Base-by-base conservation (phyloP, 1,140 invertebrate genomes). In the Littorina saxatilis region DNA sequence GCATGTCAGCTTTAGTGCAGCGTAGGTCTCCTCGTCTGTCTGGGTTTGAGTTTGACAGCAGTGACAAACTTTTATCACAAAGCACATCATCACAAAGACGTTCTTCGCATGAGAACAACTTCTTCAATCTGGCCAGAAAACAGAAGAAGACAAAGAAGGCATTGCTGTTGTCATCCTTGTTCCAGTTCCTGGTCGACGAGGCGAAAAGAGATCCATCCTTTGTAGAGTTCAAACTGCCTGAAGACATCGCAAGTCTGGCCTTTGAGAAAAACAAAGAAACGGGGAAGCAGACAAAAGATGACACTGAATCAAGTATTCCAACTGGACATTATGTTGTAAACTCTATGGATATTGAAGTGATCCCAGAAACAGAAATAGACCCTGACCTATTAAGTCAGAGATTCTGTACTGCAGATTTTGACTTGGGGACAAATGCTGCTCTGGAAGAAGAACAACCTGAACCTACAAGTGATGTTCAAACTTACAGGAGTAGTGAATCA, bases 131-230 rank as follows among this genome's bases (percentile, higher is more conserved):
- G 20, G 35, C n/a, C 27, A 74, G 52, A 63, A 47, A 52, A 76
- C 11, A 75, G n/a, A 80, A 40, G 17, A 68, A 68, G 74, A 55
- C 63, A 23, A 81, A 81, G 39, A 83, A 81, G 29, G 63, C 79
- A 32, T 63, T 83, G 43, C 77, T 82, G 17, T 52, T 87, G 17
- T 81, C 84, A n/a, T 87, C 86, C 17, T 77, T 87, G 15, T 87
- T 87, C 76, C 86, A 87, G 40, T 85, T 78, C 77, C 61, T 87
- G 13, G 82, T 85, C 77, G 86, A 87, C 81, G 84, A 85, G 61
- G 79, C 83, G 27, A 84, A 80, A 29, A 83, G 83, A 82, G 15
- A 73, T 7, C 74, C 81, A 47, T 73, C 73, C 40, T 39, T 32
- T 3, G 50, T 70, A 47, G 82, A 87, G 40, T 87, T 87, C 82